Conservation (phyloP, 2,113 vertebrate species). For the Chionodraco myersi region DNA sequence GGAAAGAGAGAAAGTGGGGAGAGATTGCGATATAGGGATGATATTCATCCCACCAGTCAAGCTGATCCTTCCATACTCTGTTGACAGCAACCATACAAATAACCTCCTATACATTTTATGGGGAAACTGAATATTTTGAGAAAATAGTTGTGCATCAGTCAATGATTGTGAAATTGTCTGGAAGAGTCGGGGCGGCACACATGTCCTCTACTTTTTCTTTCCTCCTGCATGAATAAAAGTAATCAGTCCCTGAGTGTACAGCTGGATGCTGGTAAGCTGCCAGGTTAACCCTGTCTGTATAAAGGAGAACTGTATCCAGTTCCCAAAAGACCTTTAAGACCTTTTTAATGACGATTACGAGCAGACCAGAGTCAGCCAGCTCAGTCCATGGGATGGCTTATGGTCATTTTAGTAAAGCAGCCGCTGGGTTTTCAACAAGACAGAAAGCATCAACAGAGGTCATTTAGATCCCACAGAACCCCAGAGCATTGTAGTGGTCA, state of each 20-base stretch:
- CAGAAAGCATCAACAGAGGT: constrained; percentile 73
- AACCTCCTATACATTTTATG: constrained; percentile 24
- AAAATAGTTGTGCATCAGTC: constrained; percentile 10
- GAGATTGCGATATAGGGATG: constrained; percentile 65
- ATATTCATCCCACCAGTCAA: constrained; percentile 69
- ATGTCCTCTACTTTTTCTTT: constrained; percentile 19
- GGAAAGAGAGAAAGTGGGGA: constrained; percentile 61
- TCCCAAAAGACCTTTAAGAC: constrained; percentile 53
- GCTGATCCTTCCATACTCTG: constrained; percentile 42
- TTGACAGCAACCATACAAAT: constrained; percentile 56
- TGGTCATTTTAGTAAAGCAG: constrained; percentile 60
- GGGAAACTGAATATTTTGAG: constrained; percentile 4
- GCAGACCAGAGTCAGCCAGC: constrained; percentile 52
- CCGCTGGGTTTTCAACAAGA: constrained; percentile 57
- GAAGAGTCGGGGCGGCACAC: constrained; percentile 24
- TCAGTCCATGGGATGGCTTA: constrained; percentile 31
- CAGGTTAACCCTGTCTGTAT: constrained; percentile 44
- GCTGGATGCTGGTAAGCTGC: constrained; percentile 53
- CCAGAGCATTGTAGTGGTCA: constrained; percentile 52
- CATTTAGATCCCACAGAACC: constrained; percentile 61
- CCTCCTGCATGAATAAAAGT: constrained; percentile 12
- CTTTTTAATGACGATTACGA: constrained; percentile 52
- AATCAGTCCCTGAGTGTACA: constrained; percentile 30
- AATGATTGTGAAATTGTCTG: constrained; percentile 14
- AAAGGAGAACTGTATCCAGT: constrained; percentile 50